Percentiles rank a stretch among this genome's conserved stretches.
These are phyloP conservation scores for Lucinisca nassula DNA, from an alignment of 2,888 invertebrate genomes.

Conservation along the genomic window DNA sequence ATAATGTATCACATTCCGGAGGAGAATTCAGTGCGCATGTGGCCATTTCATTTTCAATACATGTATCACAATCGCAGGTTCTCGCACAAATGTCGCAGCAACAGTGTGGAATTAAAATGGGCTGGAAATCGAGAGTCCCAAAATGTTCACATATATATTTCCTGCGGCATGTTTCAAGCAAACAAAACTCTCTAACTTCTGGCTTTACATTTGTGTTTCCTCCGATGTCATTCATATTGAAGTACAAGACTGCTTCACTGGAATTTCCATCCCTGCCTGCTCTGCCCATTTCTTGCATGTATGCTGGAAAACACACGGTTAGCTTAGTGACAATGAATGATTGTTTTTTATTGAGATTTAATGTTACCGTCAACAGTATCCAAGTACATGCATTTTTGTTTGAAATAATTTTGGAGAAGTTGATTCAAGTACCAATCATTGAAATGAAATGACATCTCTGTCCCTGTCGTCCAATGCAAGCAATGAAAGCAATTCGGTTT, in stretches of 20 bases:
- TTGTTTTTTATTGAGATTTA: too few relatives aligned
- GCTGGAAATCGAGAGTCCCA: neutral
- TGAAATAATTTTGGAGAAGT: too few relatives aligned
- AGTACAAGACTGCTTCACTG: slow-evolving; percentile 18
- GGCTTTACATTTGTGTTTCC: neutral
- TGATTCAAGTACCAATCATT: too few relatives aligned
- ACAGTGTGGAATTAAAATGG: neutral
- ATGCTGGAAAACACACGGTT: slow-evolving; percentile 31
- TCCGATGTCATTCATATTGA: slow-evolving; percentile 32
- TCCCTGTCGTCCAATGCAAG: too few relatives aligned
- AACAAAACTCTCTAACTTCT: slow-evolving; percentile 23
- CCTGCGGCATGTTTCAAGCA: slow-evolving; percentile 12
- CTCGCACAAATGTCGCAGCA: neutral
- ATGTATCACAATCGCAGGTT: neutral
- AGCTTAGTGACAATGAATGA: too few relatives aligned
- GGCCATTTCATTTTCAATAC: neutral
- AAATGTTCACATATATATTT: slow-evolving; percentile 24
- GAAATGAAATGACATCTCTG: too few relatives aligned
- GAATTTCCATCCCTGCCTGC: slow-evolving; percentile 30
- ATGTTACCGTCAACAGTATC: too few relatives aligned
- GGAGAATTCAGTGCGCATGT: neutral
- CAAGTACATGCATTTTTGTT: too few relatives aligned
- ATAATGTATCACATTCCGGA: neutral
- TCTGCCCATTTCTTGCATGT: slow-evolving; percentile 44
- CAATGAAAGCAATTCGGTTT: too few relatives aligned